These are phyloP conservation scores for Sarcophaga carnaria DNA, from an alignment of 2,888 invertebrate genomes.

Conservation along the genomic window DNA sequence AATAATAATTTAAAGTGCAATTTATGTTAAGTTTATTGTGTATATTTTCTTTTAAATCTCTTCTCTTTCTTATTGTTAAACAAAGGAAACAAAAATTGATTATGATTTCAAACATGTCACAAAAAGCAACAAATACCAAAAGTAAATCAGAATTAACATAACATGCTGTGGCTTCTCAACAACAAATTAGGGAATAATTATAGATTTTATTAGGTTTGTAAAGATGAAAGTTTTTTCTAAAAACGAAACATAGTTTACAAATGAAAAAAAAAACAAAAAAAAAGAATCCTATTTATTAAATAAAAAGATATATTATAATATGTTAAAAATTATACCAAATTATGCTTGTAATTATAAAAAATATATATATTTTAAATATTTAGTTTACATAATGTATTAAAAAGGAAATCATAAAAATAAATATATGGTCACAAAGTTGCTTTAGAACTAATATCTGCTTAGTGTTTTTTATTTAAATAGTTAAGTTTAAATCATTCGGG, in stretches of 20 bases:
- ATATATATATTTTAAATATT: constrained; percentile 29
- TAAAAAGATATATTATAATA: constrained; percentile 26
- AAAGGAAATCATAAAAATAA: constrained; percentile 37
- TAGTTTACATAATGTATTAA: constrained; percentile 22
- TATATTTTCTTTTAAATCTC: constrained; percentile 6
- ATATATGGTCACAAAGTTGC: constrained; percentile 72
- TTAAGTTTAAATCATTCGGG: too few relatives aligned
- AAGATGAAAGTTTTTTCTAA: constrained; percentile 31
- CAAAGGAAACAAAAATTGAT: not conserved
- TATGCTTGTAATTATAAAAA: constrained; percentile 48
- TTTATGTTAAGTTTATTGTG: constrained; percentile 6
- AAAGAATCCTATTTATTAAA: constrained; percentile 54
- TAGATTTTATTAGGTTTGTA: constrained; percentile 41
- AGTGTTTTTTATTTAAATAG: too few relatives aligned
- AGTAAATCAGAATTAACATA: constrained; percentile 41
- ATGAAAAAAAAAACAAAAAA: not conserved
- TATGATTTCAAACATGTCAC: constrained; percentile 33
- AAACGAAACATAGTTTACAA: constrained; percentile 29
- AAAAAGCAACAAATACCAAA: constrained; percentile 56
- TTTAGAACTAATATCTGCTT: constrained; percentile 30
- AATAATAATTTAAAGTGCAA: constrained; percentile 50
- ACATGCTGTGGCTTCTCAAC: constrained; percentile 66
- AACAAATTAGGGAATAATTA: constrained; percentile 69
- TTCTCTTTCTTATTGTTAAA: constrained; percentile 14
- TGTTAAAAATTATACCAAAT: constrained; percentile 53